phyloP scores from a whole-genome alignment of 2,113 vertebrate species.

The Neogale vison region DNA sequence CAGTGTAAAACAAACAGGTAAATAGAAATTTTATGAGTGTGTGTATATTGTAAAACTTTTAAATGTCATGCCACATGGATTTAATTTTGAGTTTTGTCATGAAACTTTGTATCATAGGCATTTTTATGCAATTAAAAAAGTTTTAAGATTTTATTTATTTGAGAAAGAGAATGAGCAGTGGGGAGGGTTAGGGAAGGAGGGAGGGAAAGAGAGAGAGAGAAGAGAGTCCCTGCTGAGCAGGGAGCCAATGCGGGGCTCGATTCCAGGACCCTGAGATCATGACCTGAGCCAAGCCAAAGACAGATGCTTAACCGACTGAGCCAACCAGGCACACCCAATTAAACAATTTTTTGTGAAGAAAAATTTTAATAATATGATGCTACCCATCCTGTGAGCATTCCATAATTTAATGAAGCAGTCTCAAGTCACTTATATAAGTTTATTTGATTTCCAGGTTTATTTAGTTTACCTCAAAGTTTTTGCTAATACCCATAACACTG shows the following conservation, averaged over 20 bases:
- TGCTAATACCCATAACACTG: neutral
- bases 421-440: neutral
- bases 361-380: neutral
- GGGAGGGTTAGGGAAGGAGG: no score
- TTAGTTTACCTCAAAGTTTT: conserved; percentile 19
- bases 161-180: neutral
- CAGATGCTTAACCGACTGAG: neutral
- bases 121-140: conserved; percentile 6
- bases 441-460: conserved; percentile 23
- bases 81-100: conserved; percentile 26
- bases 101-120: neutral
- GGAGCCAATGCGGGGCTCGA: neutral
- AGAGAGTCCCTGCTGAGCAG: neutral
- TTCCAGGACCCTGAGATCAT: neutral
- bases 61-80: neutral
- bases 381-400: neutral
- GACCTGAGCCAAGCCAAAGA: neutral
- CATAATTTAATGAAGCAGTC: conserved; percentile 37
- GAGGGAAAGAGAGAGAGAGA: neutral
- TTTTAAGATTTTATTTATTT: neutral
- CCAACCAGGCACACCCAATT: neutral
- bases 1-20: neutral
- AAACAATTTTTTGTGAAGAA: neutral
- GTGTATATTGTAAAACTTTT: neutral
- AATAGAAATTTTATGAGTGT: conserved; percentile 19